Evolutionary conservation across 1,140 invertebrate species (phyloP).

Genomic region (Maconellicoccus hirsutus): DNA sequence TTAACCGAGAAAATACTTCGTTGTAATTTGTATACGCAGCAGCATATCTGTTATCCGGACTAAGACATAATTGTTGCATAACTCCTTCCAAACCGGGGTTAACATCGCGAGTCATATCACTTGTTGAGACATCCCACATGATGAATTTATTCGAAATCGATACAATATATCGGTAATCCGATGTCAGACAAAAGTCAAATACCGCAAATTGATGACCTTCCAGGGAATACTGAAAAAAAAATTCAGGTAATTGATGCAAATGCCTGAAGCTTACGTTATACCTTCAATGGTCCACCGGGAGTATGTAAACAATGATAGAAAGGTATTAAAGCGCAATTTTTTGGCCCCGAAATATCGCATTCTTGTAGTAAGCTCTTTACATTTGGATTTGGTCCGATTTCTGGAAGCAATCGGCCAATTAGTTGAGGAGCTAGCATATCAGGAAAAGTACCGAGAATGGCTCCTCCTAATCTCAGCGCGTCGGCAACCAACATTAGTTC

Average conservation of each 20-base stretch:
- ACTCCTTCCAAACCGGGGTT: conserved; percentile 89
- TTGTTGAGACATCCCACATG: conserved; percentile 91
- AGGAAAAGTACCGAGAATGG: conserved; percentile 78
- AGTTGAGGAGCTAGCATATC: conserved; percentile 94
- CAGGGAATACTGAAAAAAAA: conserved; percentile 66
- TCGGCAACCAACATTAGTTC: conserved; percentile 90
- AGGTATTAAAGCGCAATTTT: conserved; percentile 80
- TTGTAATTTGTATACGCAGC: conserved; percentile 95
- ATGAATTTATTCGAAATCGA: conserved; percentile 95
- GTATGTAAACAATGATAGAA: conserved; percentile 92
- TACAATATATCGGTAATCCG: conserved; percentile 85
- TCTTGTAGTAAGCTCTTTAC: conserved; percentile 76
- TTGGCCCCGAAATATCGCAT: conserved; percentile 75
- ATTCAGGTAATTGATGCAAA: conserved; percentile 1
- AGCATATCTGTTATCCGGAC: conserved; percentile 89
- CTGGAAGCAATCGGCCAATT: conserved; percentile 80
- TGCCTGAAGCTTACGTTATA: conserved; percentile 33
- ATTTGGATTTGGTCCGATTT: conserved; percentile 72
- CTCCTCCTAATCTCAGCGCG: conserved; percentile 80
- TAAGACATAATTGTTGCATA: conserved; percentile 88
- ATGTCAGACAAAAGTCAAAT: conserved; percentile 84
- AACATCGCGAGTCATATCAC: conserved; percentile 79
- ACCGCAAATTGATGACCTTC: conserved; percentile 97
- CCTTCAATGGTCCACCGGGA: conserved; percentile 91
- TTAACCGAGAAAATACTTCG: conserved; percentile 44